Conservation (phyloP, 1,140 invertebrate genomes). For the Gryllus bimaculatus region DNA sequence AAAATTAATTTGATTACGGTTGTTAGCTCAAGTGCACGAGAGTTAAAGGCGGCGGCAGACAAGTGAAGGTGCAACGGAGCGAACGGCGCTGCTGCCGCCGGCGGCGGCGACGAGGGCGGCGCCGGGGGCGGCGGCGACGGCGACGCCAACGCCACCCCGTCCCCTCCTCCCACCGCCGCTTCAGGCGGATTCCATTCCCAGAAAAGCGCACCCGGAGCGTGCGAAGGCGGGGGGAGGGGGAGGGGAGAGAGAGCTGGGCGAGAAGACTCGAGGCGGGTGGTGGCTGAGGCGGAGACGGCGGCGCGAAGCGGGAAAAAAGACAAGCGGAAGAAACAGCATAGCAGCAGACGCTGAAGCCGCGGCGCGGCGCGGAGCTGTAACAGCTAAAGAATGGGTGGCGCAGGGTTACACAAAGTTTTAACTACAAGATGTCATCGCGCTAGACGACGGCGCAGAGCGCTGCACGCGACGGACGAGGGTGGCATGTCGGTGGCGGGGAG, state of each 20-base stretch:
- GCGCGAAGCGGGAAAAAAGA: neutral
- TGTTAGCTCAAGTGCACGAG: slow-evolving; percentile 19
- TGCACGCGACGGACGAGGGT: neutral
- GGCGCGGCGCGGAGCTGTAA: neutral
- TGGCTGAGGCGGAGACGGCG: neutral
- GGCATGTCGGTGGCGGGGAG: no score
- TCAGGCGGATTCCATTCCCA: slow-evolving; percentile 11
- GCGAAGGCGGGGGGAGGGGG: neutral
- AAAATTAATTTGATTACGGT: slow-evolving; percentile 21
- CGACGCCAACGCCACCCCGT: neutral
- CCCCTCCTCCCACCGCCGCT: neutral
- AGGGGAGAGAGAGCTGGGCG: neutral
- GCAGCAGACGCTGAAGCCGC: neutral
- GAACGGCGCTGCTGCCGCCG: neutral
- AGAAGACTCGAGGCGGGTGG: neutral
- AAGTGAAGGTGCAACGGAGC: slow-evolving; percentile 17
- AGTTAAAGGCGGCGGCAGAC: slow-evolving; percentile 16
- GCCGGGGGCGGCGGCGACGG: neutral
- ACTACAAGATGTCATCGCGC: neutral
- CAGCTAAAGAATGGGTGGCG: neutral
- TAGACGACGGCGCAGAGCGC: neutral
- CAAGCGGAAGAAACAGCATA: neutral
- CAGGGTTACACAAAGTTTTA: slow-evolving; percentile 1
- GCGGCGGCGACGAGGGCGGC: neutral
- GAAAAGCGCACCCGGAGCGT: slow-evolving; percentile 8